Evolutionary conservation across 2,113 vertebrate species (phyloP).

Genomic region (Rhea americana): DNA sequence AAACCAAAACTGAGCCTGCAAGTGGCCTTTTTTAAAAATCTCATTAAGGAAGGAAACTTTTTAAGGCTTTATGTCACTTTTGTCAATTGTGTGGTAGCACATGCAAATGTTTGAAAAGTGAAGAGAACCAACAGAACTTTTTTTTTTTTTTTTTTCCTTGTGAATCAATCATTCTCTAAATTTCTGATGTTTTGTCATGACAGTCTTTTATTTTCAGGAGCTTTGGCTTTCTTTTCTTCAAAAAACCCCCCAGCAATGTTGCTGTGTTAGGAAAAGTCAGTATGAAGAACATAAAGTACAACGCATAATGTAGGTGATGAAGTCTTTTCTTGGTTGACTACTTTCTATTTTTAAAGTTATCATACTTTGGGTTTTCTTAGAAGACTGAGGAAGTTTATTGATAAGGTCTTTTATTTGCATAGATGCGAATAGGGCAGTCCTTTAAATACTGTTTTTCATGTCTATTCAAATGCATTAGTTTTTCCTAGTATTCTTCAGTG

Average conservation of each 20-base stretch:
- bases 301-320: background rate
- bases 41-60: background rate
- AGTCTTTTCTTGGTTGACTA: background rate
- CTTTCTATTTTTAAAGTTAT: background rate
- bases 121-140: background rate
- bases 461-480: rapidly evolving
- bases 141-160: background rate
- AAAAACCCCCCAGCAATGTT: background rate
- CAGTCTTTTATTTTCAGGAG: background rate
- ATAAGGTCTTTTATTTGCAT: background rate
- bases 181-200: background rate
- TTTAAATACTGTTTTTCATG: background rate
- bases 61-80: background rate
- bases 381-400: background rate
- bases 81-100: background rate
- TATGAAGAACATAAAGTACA: background rate
- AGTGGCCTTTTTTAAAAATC: background rate
- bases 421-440: background rate
- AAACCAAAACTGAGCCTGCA: background rate
- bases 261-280: background rate
- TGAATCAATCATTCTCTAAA: background rate
- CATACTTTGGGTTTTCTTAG: background rate
- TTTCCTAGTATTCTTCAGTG: background rate
- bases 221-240: background rate
- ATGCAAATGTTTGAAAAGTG: background rate